Base-by-base conservation (phyloP, 2,888 invertebrate genomes). In the Pegoplata infirma region DNA sequence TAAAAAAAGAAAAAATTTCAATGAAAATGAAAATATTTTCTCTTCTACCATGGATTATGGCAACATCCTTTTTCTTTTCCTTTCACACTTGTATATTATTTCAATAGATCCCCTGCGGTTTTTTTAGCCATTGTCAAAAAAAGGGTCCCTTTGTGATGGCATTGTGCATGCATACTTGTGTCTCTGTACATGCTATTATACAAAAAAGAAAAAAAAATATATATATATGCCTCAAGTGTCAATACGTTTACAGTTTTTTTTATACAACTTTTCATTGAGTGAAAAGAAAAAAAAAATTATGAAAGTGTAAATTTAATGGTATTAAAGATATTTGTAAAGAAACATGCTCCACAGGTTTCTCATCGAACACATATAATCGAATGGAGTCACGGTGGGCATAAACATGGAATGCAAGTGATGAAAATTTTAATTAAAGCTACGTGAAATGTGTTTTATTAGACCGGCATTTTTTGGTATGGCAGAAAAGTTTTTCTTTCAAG, bases 41-140 rank as follows among this genome's bases (percentile, higher is more conserved):
- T 55, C n/a, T 12, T 66, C 25, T 51, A 17, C 28, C 49, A 51
- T 40, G 40, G 23, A 58, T 44, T 66, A 51, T 32, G 19, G 14
- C 36, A 58, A 49, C 8, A 47, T 58, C 58, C 16, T 40, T 66
- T 47, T 71, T 53, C 40, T 25, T 47, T 47, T 59, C 8, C 8
- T 44, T 56, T 73, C 44, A 49, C 47, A 63, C 47, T 53, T 72
- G 21, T 47, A 44, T 58, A 21, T 64, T 44, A 46, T 74, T 71
- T 67, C 53, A 75, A 71, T 63, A 55, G 51, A 49, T 47, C 23
- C 58, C 67, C 71, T 71, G 79, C 51, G 71, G 71, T 66, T 75
- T 71, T 71, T 68, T 61, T 49, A 44, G 64, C 16, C 49, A 49
- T 64, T 58, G 25, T 56, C 46, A 59, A 53, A 69, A 56, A 40